Conservation (phyloP, 1,140 invertebrate genomes). For the Cecropterus lyciades region DNA sequence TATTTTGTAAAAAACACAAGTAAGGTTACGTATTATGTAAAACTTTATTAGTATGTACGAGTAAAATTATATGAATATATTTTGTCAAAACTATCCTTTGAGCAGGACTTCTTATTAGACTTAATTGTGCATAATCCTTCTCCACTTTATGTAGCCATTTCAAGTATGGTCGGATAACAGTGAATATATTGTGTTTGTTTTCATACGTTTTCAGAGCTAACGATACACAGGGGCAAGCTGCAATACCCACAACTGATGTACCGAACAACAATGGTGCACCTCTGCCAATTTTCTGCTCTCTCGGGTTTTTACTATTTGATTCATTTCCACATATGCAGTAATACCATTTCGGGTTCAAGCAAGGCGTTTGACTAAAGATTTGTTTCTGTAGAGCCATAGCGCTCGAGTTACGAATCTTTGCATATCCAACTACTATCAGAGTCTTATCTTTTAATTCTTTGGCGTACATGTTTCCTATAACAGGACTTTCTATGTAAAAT, state of each 20-base stretch:
- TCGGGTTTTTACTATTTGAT: constrained; percentile 37
- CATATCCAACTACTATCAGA: constrained; percentile 55
- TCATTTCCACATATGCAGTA: constrained; percentile 68
- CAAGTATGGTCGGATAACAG: constrained; percentile 55
- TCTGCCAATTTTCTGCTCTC: constrained; percentile 54
- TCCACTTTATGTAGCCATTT: constrained; percentile 55
- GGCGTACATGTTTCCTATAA: constrained; percentile 51
- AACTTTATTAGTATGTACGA: constrained; percentile 42
- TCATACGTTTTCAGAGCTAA: constrained; percentile 40
- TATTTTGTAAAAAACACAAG: not conserved
- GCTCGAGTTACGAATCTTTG: constrained; percentile 40
- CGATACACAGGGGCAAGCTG: constrained; percentile 45
- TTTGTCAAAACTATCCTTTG: not conserved
- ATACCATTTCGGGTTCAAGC: constrained; percentile 64
- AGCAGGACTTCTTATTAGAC: constrained; percentile 12
- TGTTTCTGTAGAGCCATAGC: constrained; percentile 51
- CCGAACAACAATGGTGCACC: constrained; percentile 60
- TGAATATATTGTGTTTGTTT: constrained; percentile 60
- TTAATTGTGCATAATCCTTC: constrained; percentile 8
- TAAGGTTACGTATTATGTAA: constrained; percentile 18
- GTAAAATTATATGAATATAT: constrained; percentile 30
- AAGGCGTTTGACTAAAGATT: constrained; percentile 52
- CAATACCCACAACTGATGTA: constrained; percentile 51
- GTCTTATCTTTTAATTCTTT: constrained; percentile 51
- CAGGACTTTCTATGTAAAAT: constrained; percentile 41